Evolutionary conservation across 2,888 invertebrate genomes (phyloP).

Genomic region (Heliconius erato): DNA sequence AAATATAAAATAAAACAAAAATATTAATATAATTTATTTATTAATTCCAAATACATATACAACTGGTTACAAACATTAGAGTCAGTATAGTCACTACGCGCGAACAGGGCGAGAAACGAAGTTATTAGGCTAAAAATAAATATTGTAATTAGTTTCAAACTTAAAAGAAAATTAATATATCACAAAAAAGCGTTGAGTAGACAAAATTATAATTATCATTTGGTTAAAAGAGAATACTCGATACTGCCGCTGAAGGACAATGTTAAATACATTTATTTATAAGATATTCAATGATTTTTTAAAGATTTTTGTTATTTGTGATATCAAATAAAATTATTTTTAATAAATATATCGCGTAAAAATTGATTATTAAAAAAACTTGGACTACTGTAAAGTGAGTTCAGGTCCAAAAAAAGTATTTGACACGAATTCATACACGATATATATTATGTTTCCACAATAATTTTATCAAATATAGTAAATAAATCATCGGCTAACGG

Average conservation of each 20-base stretch:
- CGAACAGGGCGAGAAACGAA: conserved; percentile 44
- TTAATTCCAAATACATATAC: conserved; percentile 66
- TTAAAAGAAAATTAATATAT: conserved; percentile 45
- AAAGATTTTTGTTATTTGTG: background rate
- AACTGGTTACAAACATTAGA: conserved; percentile 63
- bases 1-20: conserved; percentile 17
- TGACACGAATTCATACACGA: background rate
- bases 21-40: conserved; percentile 50
- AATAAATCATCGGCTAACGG: background rate
- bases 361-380: background rate
- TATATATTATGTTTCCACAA: background rate
- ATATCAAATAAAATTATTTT: background rate
- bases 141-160: conserved; percentile 49
- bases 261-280: background rate
- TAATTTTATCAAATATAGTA: background rate
- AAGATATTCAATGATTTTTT: background rate
- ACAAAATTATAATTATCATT: conserved; percentile 47
- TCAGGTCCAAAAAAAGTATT: background rate
- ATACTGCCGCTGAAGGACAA: background rate
- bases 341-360: background rate
- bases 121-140: conserved; percentile 52
- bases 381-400: too few species aligned
- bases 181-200: conserved; percentile 52
- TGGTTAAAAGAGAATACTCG: conserved; percentile 25
- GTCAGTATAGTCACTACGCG: conserved; percentile 45